A percentile compares a stretch with the other conserved stretches of the same genome.
Conservation (phyloP, 2,113 vertebrate genomes). For the Misgurnus anguillicaudatus region DNA sequence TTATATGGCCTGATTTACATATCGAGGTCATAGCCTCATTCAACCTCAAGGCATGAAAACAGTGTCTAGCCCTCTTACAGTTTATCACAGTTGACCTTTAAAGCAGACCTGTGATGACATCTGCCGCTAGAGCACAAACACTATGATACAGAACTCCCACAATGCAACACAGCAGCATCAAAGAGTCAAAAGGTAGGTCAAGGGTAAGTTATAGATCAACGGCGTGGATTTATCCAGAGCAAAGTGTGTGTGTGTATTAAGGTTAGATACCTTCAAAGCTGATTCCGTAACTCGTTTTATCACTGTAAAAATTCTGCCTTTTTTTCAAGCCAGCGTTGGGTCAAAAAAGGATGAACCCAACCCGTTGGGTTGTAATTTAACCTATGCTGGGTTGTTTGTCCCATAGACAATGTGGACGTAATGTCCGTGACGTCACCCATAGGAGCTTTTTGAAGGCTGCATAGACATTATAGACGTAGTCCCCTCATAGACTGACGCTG, state of each 20-base stretch:
- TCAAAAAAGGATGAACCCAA: no score
- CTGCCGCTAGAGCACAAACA: conserved; percentile 1
- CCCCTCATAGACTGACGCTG: no score
- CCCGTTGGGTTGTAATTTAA: no score
- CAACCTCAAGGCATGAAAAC: neutral
- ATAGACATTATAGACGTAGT: no score
- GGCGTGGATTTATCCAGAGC: neutral
- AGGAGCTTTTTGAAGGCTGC: no score
- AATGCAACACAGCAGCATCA: conserved; percentile 41
- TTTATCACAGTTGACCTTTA: conserved; percentile 44
- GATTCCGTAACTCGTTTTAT: neutral
- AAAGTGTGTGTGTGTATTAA: neutral
- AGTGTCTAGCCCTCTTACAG: neutral
- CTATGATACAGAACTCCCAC: conserved; percentile 8
- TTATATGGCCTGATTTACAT: neutral
- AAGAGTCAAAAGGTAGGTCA: conserved; percentile 31
- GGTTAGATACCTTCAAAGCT: neutral
- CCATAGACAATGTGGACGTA: no score
- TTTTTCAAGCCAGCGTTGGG: no score
- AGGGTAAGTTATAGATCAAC: conserved; percentile 23
- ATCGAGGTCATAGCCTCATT: neutral
- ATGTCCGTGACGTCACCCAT: no score
- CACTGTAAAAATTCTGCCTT: no score
- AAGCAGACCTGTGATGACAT: conserved; percentile 39
- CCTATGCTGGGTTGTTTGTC: no score